Percentiles rank a stretch among this genome's conserved stretches.
These are phyloP conservation scores for Cottoperca gobio DNA, from an alignment of 2,797 vertebrate genomes.

Conservation along the genomic window DNA sequence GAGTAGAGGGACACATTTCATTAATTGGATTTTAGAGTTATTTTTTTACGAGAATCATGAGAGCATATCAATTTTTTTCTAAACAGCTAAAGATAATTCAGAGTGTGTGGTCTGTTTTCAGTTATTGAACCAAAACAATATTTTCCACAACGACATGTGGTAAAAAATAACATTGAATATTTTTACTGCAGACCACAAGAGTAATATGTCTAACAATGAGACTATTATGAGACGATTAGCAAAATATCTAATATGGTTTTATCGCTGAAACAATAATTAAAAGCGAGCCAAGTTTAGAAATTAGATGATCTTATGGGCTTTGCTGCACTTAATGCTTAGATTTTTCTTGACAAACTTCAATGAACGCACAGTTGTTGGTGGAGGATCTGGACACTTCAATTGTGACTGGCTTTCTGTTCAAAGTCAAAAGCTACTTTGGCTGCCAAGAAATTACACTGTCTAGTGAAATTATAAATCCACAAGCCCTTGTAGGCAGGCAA, in stretches of 20 bases:
- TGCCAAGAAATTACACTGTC: constrained; percentile 63
- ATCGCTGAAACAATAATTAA: constrained; percentile 42
- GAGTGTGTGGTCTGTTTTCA: constrained; percentile 50
- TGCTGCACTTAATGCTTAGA: constrained; percentile 19
- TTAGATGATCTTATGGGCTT: constrained; percentile 13
- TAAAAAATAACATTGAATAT: not conserved
- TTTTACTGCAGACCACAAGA: constrained; percentile 9
- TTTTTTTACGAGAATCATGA: constrained; percentile 54
- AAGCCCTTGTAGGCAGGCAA: constrained; percentile 25
- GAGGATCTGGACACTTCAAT: constrained; percentile 36
- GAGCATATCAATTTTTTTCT: constrained; percentile 38
- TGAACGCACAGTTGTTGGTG: constrained; percentile 28
- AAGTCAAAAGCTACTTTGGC: constrained; percentile 30
- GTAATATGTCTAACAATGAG: constrained; percentile 11
- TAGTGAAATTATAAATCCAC: constrained; percentile 55
- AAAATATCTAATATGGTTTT: constrained; percentile 27
- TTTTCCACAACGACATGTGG: constrained; percentile 13
- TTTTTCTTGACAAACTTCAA: constrained; percentile 34
- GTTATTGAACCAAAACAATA: constrained; percentile 60
- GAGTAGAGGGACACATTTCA: constrained; percentile 63
- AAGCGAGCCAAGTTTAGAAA: constrained; percentile 1
- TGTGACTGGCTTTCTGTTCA: constrained; percentile 52
- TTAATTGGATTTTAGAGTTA: constrained; percentile 71
- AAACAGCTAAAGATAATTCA: constrained; percentile 41
- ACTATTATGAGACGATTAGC: constrained; percentile 16